These are phyloP conservation scores for Erebia palarica DNA, from an alignment of 2,888 invertebrate genomes.

Conservation along the genomic window DNA sequence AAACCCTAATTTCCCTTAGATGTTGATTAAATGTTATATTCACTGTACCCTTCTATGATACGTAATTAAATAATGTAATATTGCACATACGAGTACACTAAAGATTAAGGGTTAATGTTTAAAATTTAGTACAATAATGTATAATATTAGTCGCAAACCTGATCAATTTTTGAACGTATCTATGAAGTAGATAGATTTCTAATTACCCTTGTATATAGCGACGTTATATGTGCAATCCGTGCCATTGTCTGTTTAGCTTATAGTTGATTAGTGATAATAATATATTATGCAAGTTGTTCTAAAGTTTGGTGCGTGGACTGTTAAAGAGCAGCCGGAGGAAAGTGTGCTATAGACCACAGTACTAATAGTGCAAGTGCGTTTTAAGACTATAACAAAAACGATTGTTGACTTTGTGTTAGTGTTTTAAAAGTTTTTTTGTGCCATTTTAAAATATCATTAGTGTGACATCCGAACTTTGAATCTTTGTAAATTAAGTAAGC, in stretches of 20 bases:
- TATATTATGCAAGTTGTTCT: slow-evolving; percentile 41
- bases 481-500: slow-evolving; percentile 75
- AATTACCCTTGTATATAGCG: slow-evolving; percentile 73
- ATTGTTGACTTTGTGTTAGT: slow-evolving; percentile 82
- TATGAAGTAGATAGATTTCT: slow-evolving; percentile 59
- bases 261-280: slow-evolving; percentile 68
- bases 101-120: slow-evolving; percentile 66
- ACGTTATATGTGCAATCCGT: slow-evolving; percentile 80
- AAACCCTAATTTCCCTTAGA: slow-evolving; percentile 27
- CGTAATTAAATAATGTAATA: slow-evolving; percentile 67
- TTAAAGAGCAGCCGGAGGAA: slow-evolving; percentile 47
- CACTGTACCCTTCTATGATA: slow-evolving; percentile 68
- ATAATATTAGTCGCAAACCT: slow-evolving; percentile 62
- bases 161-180: slow-evolving; percentile 62
- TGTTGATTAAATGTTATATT: slow-evolving; percentile 47
- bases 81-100: slow-evolving; percentile 75
- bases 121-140: slow-evolving; percentile 65
- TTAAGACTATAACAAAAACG: slow-evolving; percentile 58
- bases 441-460: slow-evolving; percentile 80
- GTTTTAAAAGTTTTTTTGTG: slow-evolving; percentile 81
- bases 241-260: slow-evolving; percentile 81
- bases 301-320: slow-evolving; percentile 49
- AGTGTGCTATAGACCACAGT: slow-evolving; percentile 50
- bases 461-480: slow-evolving; percentile 82
- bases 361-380: slow-evolving; percentile 59